Base-by-base conservation (phyloP, 2,888 invertebrate genomes). In the Ectobius pallidus region DNA sequence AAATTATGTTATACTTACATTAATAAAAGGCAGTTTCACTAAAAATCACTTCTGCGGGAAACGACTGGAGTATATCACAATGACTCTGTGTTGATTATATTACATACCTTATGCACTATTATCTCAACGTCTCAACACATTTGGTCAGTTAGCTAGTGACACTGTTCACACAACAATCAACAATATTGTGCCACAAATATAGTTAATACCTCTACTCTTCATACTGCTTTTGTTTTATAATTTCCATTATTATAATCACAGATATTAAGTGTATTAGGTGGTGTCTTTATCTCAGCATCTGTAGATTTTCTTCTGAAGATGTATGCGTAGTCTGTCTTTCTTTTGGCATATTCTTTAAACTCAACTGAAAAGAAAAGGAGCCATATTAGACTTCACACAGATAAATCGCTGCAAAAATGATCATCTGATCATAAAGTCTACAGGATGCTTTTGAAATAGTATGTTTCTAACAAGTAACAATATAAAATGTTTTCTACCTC, bases 201-300 rank as follows among this genome's bases (percentile, higher is more conserved):
- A 34, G 34, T 34, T 11, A 34, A 34, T 34, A 6, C 11, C 11
- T 34, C 34, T 46, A 46, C 3, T 46, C 14, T n/a, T 58, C 58
- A 58, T 25, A 30, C 58, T 14, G 30, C 58, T 16, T 58, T 58
- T 30, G 58, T 58, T 30, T 58, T 58, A 20, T 58, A 58, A 58
- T 58, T 58, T 1, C 14, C 58, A 30, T 58, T 58, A 58, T 58
- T 30, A 58, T 30, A 58, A 58, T 58, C 58, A 58, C 32, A 58
- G 30, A n/a, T 18, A n/a, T 30, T 22, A 4, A 58, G 58, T 14
- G 25, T 58, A 30, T 14, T 30, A 16, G 58, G n/a, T 32, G 46
- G 18, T 46, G 44, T 65, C 39, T 65, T 65, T 32, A n/a, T n/a
- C n/a, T 63, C 63, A 22, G 20, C 30, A 16, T 44, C 65, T 25